Percentiles rank a stretch among this genome's conserved stretches.
Evolutionary conservation across 2,888 invertebrate genomes (phyloP).

Genomic region (Archaeoteleia sp.): DNA sequence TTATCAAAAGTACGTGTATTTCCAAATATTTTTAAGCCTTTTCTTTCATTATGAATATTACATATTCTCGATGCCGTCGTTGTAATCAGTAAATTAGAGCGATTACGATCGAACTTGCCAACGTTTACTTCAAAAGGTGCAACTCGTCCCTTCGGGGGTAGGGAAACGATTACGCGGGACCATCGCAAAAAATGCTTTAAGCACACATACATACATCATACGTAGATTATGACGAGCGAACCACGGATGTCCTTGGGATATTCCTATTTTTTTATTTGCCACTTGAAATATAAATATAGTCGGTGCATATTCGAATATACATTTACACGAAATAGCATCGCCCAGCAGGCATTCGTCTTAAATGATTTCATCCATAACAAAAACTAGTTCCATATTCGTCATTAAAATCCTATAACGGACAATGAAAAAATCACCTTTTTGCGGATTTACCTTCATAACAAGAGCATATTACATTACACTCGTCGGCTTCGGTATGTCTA

Average conservation of each 20-base stretch:
- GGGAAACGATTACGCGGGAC: not conserved
- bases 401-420: conserved; percentile 72
- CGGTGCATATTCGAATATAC: conserved; percentile 30
- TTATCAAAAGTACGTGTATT: conserved; percentile 47
- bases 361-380: conserved; percentile 68
- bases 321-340: conserved; percentile 71
- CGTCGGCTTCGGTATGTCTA: conserved; percentile 54
- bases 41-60: conserved; percentile 37
- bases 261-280: not conserved
- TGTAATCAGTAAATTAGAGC: conserved; percentile 31
- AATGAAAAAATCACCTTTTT: conserved; percentile 70
- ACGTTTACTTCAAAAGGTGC: conserved; percentile 21
- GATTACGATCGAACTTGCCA: conserved; percentile 26
- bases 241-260: not conserved
- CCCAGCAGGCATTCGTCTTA: conserved; percentile 69
- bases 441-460: conserved; percentile 71
- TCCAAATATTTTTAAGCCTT: conserved; percentile 20
- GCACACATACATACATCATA: conserved; percentile 7
- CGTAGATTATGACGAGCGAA: not conserved
- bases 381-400: conserved; percentile 65
- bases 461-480: conserved; percentile 71
- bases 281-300: conserved; percentile 26
- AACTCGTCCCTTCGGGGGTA: not conserved
- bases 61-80: conserved; percentile 31
- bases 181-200: conserved; percentile 12